Percentiles rank a stretch among this genome's conserved stretches.
phyloP scores from a whole-genome alignment of 2,888 invertebrate species.

The Thalpophila matura region DNA sequence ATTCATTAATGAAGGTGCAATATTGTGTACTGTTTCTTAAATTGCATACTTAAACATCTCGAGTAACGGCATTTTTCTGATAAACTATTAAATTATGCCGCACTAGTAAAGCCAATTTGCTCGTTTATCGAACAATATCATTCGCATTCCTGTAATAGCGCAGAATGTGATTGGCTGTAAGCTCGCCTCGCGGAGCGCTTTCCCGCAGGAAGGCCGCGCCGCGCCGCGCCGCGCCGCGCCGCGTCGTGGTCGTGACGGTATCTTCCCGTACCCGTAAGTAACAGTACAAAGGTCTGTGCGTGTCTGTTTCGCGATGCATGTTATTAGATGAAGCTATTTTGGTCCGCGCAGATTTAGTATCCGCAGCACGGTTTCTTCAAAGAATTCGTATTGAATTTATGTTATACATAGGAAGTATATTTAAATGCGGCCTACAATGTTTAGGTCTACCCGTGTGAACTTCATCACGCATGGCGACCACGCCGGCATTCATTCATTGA shows the following conservation, averaged over 20 bases:
- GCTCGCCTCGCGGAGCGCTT: background rate
- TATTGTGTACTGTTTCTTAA: slow-evolving; percentile 14
- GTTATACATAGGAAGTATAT: slow-evolving; percentile 90
- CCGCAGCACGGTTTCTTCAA: slow-evolving; percentile 87
- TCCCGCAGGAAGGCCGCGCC: slow-evolving; percentile 43
- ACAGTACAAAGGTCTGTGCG: slow-evolving; percentile 77
- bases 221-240: too few species aligned
- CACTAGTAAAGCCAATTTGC: background rate
- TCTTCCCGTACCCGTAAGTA: slow-evolving; percentile 68
- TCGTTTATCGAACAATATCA: slow-evolving; percentile 6
- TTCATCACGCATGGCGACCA: slow-evolving; percentile 89
- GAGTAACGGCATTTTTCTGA: slow-evolving; percentile 10
- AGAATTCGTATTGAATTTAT: slow-evolving; percentile 88
- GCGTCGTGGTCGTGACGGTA: slow-evolving; percentile 49
- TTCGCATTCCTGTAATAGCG: slow-evolving; percentile 13
- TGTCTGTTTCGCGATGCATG: slow-evolving; percentile 77
- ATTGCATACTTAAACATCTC: slow-evolving; percentile 6
- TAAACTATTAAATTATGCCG: slow-evolving; percentile 5
- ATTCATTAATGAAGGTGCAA: slow-evolving; percentile 34
- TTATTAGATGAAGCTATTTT: slow-evolving; percentile 86
- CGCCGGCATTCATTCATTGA: slow-evolving; percentile 90
- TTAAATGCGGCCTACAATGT: slow-evolving; percentile 89
- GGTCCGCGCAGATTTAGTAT: slow-evolving; percentile 82
- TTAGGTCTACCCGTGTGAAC: slow-evolving; percentile 89
- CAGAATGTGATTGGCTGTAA: slow-evolving; percentile 6